These are phyloP conservation scores for Drosophila buzzatii DNA, from an alignment of 2,888 invertebrate genomes.

Conservation along the genomic window DNA sequence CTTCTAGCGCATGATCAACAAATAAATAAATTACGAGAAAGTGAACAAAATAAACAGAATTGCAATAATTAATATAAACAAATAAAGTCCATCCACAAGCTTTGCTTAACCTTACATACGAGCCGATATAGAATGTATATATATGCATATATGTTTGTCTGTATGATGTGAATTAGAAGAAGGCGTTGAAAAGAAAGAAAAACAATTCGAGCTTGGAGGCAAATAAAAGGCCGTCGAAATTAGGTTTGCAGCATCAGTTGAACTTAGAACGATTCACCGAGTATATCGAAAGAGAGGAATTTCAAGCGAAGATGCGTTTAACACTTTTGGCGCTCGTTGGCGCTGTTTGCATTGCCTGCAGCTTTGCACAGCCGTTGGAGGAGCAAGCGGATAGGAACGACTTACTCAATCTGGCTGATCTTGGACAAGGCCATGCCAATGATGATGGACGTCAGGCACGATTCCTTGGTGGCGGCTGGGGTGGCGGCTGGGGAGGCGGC, in stretches of 20 bases:
- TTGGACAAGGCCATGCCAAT: slow-evolving; percentile 29
- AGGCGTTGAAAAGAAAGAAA: background rate
- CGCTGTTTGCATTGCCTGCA: slow-evolving; percentile 47
- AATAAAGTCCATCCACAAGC: background rate
- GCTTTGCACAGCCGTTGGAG: slow-evolving; percentile 27
- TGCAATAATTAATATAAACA: slow-evolving; percentile 2
- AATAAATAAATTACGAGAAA: slow-evolving; percentile 36
- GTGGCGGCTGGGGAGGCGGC: slow-evolving; percentile 9
- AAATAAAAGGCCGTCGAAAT: slow-evolving; percentile 37
- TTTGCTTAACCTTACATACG: background rate
- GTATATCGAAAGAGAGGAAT: background rate
- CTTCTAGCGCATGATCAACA: slow-evolving; percentile 9
- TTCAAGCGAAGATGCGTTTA: slow-evolving; percentile 57
- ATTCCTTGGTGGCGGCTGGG: background rate
- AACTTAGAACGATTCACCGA: slow-evolving; percentile 3
- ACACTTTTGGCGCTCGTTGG: slow-evolving; percentile 53
- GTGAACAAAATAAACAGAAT: slow-evolving; percentile 28
- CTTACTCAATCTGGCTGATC: slow-evolving; percentile 49
- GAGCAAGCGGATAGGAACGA: slow-evolving; percentile 16
- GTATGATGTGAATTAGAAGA: slow-evolving; percentile 26
- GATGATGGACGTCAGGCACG: background rate
- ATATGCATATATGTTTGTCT: too few species aligned
- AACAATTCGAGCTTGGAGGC: background rate
- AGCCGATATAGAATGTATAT: background rate
- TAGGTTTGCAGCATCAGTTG: slow-evolving; percentile 31